These are phyloP conservation scores for Pseudochirops corinnae DNA, from an alignment of 2,797 vertebrate species.

Conservation along the genomic window DNA sequence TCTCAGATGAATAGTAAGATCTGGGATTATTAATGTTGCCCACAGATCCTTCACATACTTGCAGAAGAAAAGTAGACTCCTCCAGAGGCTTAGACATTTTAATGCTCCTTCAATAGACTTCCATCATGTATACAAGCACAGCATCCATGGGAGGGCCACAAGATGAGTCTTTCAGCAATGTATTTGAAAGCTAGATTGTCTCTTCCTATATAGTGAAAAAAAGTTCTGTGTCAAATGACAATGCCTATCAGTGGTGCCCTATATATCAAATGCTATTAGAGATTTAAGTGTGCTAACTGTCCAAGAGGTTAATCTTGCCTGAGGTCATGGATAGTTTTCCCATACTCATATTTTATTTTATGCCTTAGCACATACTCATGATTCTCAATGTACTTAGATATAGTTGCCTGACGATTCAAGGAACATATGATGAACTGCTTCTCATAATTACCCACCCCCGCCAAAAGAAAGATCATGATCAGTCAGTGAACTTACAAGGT, in stretches of 20 bases:
- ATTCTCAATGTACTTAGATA: not conserved
- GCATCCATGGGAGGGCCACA: not conserved
- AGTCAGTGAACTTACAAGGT: not conserved
- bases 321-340: not conserved
- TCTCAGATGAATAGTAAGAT: not conserved
- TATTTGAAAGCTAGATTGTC: not conserved
- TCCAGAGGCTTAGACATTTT: not conserved
- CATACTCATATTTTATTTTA: not conserved
- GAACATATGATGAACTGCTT: not conserved
- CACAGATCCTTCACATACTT: not conserved
- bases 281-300: not conserved
- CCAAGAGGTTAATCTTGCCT: not conserved
- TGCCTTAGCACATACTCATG: not conserved
- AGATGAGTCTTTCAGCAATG: not conserved
- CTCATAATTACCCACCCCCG: not conserved
- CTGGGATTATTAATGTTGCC: not conserved
- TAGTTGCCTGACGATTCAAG: not conserved
- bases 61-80: not conserved
- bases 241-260: not conserved
- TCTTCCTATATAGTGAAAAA: not conserved
- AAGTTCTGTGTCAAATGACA: not conserved
- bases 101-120: not conserved
- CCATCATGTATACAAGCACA: not conserved
- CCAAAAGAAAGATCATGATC: not conserved
- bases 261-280: not conserved